phyloP scores from a whole-genome alignment of 2,797 vertebrate genomes.

The Tamandua tetradactyla region DNA sequence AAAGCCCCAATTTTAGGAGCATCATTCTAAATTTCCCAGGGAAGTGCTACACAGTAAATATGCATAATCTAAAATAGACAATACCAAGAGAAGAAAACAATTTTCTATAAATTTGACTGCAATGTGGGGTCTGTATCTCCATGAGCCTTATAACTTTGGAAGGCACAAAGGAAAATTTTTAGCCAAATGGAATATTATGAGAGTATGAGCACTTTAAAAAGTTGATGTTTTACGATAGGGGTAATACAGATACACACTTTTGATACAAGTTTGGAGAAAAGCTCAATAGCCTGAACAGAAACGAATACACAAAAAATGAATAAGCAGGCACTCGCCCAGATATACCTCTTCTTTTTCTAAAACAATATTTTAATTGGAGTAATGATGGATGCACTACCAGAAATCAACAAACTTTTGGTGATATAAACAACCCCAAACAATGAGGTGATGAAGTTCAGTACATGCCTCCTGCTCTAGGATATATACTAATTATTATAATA shows the following conservation, averaged over 20 bases:
- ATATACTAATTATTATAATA: too few relatives aligned
- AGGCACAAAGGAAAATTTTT: neutral
- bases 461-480: neutral
- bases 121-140: neutral
- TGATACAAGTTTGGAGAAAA: constrained; percentile 56
- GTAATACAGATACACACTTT: constrained; percentile 57
- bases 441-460: neutral
- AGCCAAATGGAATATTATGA: neutral
- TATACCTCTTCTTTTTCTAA: constrained; percentile 35
- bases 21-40: constrained; percentile 62
- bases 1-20: constrained; percentile 40
- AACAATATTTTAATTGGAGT: constrained; percentile 48
- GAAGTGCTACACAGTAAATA: constrained; percentile 68
- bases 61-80: constrained; percentile 59
- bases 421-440: constrained; percentile 3
- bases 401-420: neutral
- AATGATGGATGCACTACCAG: neutral
- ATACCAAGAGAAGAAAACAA: constrained; percentile 30
- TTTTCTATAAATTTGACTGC: constrained; percentile 57
- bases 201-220: constrained; percentile 37
- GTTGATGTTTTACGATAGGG: constrained; percentile 47
- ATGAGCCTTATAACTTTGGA: neutral
- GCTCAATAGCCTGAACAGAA: constrained; percentile 38
- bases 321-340: constrained; percentile 41
- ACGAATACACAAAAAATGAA: constrained; percentile 21